phyloP scores from a whole-genome alignment of 2,888 invertebrate genomes.

The Drosophila quinaria region DNA sequence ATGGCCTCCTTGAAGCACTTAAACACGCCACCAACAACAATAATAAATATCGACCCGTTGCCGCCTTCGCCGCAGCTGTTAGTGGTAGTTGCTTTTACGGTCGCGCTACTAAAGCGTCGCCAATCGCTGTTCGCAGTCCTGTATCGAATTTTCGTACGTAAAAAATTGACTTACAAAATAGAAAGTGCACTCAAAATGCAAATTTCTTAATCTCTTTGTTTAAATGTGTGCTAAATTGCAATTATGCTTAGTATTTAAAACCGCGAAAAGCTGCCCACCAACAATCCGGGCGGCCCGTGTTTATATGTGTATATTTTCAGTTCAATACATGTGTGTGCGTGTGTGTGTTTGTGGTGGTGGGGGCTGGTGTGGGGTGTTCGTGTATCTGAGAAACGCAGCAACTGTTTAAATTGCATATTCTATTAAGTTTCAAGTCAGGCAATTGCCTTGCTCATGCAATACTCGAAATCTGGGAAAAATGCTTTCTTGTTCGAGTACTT shows the following conservation, averaged over 20 bases:
- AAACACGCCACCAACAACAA: constrained; percentile 43
- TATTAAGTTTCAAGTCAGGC: constrained; percentile 26
- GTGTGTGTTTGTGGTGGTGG: background rate
- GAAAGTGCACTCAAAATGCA: constrained; percentile 42
- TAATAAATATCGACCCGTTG: constrained; percentile 57
- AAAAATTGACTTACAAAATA: constrained; percentile 38
- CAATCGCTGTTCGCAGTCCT: constrained; percentile 30
- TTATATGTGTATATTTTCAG: constrained; percentile 28
- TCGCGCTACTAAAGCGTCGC: constrained; percentile 54
- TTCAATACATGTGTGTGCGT: constrained; percentile 7
- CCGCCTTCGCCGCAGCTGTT: constrained; percentile 45
- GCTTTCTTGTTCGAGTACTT: background rate
- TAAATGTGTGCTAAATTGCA: constrained; percentile 23
- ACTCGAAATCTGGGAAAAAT: constrained; percentile 23
- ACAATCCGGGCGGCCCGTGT: constrained; percentile 8
- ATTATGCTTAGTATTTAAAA: constrained; percentile 7
- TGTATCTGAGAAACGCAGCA: constrained; percentile 51
- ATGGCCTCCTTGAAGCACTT: constrained; percentile 2
- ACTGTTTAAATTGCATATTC: constrained; percentile 59
- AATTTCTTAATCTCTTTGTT: constrained; percentile 8
- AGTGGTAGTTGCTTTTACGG: constrained; percentile 55
- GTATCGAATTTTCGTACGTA: constrained; percentile 55
- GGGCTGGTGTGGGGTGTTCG: constrained; percentile 2
- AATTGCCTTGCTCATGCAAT: constrained; percentile 18
- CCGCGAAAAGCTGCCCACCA: background rate